Evolutionary conservation across 1,140 invertebrate genomes (phyloP).

Genomic region (Pogonus chalceus): DNA sequence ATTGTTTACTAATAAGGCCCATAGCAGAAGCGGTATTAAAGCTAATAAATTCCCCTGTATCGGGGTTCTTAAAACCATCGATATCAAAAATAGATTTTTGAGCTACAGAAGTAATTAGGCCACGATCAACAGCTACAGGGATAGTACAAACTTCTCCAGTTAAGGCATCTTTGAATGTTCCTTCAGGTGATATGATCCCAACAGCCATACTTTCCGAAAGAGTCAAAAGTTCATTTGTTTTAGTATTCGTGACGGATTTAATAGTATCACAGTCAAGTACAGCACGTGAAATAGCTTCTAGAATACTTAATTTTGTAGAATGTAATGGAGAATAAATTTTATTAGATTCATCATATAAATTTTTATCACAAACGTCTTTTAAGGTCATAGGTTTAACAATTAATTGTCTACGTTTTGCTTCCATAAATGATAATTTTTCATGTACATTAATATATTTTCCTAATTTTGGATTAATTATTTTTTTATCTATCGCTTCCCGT

Average conservation of each 20-base stretch:
- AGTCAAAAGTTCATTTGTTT: slow-evolving; percentile 67
- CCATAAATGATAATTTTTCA: slow-evolving; percentile 64
- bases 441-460: slow-evolving; percentile 75
- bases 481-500: slow-evolving; percentile 61
- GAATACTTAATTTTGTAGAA: slow-evolving; percentile 60
- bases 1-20: slow-evolving; percentile 65
- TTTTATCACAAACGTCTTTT: slow-evolving; percentile 74
- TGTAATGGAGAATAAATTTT: slow-evolving; percentile 72
- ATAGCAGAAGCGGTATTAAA: slow-evolving; percentile 76
- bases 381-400: slow-evolving; percentile 84
- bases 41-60: slow-evolving; percentile 71
- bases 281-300: slow-evolving; percentile 75
- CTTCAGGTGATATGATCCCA: slow-evolving; percentile 65
- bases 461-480: slow-evolving; percentile 66
- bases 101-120: slow-evolving; percentile 77
- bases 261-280: slow-evolving; percentile 71
- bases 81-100: slow-evolving; percentile 87
- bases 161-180: slow-evolving; percentile 59
- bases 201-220: slow-evolving; percentile 70
- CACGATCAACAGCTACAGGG: slow-evolving; percentile 72
- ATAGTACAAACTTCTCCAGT: slow-evolving; percentile 62
- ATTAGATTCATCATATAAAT: slow-evolving; percentile 67
- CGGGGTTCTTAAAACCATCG: slow-evolving; percentile 78
- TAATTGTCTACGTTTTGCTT: slow-evolving; percentile 66
- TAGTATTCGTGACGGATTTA: slow-evolving; percentile 75